These are phyloP conservation scores for Atta texana DNA, from an alignment of 1,140 invertebrate species.

Conservation along the genomic window DNA sequence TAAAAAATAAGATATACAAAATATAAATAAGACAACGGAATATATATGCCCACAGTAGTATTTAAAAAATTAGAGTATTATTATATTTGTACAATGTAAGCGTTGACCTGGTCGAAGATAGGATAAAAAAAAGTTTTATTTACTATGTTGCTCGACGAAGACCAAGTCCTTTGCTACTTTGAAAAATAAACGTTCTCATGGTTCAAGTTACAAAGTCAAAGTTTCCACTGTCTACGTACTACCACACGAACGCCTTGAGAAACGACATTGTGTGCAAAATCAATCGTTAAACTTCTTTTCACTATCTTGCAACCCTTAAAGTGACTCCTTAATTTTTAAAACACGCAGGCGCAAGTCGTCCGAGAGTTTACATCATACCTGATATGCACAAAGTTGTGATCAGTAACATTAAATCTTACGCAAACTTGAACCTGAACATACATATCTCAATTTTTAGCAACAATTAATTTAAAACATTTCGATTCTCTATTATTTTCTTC, in stretches of 20 bases:
- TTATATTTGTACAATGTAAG: not conserved
- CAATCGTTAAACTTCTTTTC: not conserved
- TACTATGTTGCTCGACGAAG: not conserved
- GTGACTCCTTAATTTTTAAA: conserved; percentile 32
- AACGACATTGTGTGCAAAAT: conserved; percentile 13
- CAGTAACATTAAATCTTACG: not conserved
- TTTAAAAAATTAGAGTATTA: not conserved
- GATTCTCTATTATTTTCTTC: not conserved
- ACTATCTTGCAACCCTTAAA: not conserved
- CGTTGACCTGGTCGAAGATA: not conserved
- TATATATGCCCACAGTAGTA: not conserved
- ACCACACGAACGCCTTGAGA: not conserved
- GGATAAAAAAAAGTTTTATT: not conserved
- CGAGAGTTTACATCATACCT: not conserved
- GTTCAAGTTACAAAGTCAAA: conserved; percentile 41
- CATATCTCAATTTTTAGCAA: not conserved
- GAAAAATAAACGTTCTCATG: conserved; percentile 2
- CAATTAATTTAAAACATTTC: not conserved
- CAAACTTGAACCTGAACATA: not conserved
- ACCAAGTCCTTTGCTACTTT: not conserved
- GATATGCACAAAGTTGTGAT: not conserved
- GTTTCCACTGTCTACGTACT: not conserved
- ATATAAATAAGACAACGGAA: not conserved
- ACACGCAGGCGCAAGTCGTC: not conserved
- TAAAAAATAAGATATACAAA: conserved; percentile 1